A percentile compares a stretch with the other conserved stretches of the same genome.
phyloP scores from a whole-genome alignment of 1,140 invertebrate genomes.

The Hylaeus volcanicus region DNA sequence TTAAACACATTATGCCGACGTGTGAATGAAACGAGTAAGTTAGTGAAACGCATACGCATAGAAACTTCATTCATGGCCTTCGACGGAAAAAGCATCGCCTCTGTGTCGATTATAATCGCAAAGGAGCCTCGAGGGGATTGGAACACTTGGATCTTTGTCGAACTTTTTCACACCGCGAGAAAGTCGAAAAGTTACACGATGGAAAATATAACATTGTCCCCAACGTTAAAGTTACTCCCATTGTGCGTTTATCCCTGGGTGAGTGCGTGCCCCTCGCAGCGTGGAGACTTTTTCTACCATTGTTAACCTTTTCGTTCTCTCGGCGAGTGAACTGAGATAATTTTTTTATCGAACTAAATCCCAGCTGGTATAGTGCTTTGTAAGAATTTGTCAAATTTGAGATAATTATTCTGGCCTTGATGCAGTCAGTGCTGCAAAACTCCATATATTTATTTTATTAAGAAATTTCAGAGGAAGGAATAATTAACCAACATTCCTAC shows the following conservation, averaged over 20 bases:
- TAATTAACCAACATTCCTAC: too few species aligned
- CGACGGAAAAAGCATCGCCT: slow-evolving; percentile 41
- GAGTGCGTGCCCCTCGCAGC: neutral
- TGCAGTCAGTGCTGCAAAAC: too few species aligned
- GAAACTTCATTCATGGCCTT: slow-evolving; percentile 55
- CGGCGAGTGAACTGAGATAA: neutral
- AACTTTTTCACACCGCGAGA: slow-evolving; percentile 22
- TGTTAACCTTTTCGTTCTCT: too few species aligned
- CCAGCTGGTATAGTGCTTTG: too few species aligned
- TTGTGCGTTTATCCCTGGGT: neutral
- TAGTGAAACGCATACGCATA: slow-evolving; percentile 38
- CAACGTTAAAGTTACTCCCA: neutral
- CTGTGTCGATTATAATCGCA: slow-evolving; percentile 46
- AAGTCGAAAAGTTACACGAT: slow-evolving; percentile 19
- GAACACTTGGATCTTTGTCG: slow-evolving; percentile 51
- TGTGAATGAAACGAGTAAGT: slow-evolving; percentile 56
- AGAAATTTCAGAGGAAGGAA: too few species aligned
- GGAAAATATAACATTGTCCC: neutral
- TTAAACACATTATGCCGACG: slow-evolving; percentile 18
- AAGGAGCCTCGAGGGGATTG: neutral
- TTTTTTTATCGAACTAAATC: too few species aligned
- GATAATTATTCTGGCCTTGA: too few species aligned
- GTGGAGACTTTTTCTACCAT: neutral
- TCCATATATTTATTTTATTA: too few species aligned
- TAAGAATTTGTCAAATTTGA: too few species aligned